Conservation (phyloP, 2,113 vertebrate species). For the Eublepharis macularius region DNA sequence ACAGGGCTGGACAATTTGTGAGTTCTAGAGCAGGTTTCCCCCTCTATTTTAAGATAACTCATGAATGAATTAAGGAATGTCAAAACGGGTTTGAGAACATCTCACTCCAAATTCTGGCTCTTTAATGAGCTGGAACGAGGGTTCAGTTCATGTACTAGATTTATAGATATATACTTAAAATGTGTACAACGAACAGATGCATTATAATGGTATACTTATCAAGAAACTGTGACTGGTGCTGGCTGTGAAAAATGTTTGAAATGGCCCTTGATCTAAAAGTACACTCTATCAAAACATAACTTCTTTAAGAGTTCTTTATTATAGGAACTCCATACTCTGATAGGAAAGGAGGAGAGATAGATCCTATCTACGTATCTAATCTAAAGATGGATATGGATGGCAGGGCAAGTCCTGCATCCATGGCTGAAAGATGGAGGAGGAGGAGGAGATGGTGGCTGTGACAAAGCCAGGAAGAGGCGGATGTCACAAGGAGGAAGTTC, state of each 20-base stretch:
- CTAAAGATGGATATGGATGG: too few species aligned
- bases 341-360: too few species aligned
- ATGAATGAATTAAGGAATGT: too few species aligned
- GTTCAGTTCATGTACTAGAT: background rate
- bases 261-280: conserved; percentile 21
- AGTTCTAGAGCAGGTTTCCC: background rate
- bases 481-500: too few species aligned
- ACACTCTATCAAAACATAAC: conserved; percentile 23
- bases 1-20: background rate
- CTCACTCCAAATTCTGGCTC: conserved; percentile 6
- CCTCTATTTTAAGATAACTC: too few species aligned
- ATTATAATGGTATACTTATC: background rate
- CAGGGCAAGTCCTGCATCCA: too few species aligned
- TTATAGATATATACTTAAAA: background rate
- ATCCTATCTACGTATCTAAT: too few species aligned
- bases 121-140: conserved; percentile 14
- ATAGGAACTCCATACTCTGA: too few species aligned
- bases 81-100: conserved; percentile 34
- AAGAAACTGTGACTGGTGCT: background rate
- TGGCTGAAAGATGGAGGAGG: too few species aligned
- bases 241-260: background rate
- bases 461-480: too few species aligned
- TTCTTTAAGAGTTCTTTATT: conserved; percentile 20
- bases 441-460: too few species aligned
- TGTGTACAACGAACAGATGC: background rate